phyloP scores from a whole-genome alignment of 2,888 invertebrate species.

The Ischnus inquisitorius region DNA sequence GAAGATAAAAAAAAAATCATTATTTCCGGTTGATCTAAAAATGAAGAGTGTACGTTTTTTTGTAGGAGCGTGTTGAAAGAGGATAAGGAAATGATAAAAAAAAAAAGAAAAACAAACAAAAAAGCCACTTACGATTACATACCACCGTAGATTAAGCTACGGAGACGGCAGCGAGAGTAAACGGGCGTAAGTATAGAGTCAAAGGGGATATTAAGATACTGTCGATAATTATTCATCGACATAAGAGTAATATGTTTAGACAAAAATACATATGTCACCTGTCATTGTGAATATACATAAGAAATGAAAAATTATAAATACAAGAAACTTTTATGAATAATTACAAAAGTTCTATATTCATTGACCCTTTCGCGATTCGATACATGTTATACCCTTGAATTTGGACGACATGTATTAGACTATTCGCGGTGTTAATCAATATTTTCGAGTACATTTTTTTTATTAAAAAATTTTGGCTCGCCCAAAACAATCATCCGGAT shows the following conservation, averaged over 20 bases:
- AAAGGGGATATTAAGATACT: conserved; percentile 78
- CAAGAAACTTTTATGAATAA: conserved; percentile 85
- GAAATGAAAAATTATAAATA: conserved; percentile 82
- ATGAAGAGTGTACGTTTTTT: conserved; percentile 70
- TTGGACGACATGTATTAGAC: too few relatives aligned
- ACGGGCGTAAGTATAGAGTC: conserved; percentile 79
- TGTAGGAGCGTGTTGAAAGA: conserved; percentile 69
- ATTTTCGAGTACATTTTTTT: too few relatives aligned
- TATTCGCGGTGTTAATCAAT: too few relatives aligned
- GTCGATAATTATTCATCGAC: conserved; percentile 72
- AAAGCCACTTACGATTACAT: conserved; percentile 61
- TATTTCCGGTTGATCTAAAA: conserved; percentile 70
- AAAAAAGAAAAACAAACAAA: conserved; percentile 31
- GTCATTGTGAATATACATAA: conserved; percentile 85
- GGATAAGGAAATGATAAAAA: conserved; percentile 59
- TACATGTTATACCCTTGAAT: background rate
- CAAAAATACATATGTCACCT: conserved; percentile 83
- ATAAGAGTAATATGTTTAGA: conserved; percentile 81
- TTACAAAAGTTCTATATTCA: conserved; percentile 57
- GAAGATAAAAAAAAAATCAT: conserved; percentile 61
- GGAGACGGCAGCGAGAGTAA: conserved; percentile 80
- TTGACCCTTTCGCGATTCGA: conserved; percentile 39
- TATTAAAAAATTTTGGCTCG: too few relatives aligned
- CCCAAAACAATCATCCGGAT: too few relatives aligned
- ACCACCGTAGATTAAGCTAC: conserved; percentile 75